Conservation (phyloP, 1,140 invertebrate species). For the Hyles vespertilio region DNA sequence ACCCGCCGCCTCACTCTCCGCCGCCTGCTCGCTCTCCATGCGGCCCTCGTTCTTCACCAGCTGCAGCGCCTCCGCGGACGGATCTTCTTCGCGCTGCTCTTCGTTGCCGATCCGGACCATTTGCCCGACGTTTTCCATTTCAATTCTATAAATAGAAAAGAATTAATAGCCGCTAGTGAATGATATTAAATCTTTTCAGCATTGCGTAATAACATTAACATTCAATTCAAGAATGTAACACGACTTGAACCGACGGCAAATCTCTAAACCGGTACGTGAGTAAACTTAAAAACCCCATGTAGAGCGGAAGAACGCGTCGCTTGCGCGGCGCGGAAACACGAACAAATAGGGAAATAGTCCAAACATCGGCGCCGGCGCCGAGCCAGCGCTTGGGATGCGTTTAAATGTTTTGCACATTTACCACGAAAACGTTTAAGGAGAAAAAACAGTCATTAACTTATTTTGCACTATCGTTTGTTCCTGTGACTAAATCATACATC, state of each 20-base stretch:
- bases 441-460: no score
- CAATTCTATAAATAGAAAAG: constrained; percentile 20
- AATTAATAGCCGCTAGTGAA: background rate
- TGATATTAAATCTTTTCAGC: no score
- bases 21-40: constrained; percentile 20
- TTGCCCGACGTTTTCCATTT: constrained; percentile 47
- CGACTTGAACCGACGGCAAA: no score
- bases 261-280: background rate
- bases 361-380: constrained; percentile 45
- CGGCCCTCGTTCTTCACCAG: constrained; percentile 55
- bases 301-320: constrained; percentile 40
- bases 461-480: no score
- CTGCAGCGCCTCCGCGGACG: constrained; percentile 42
- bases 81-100: constrained; percentile 34
- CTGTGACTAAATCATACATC: no score
- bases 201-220: no score
- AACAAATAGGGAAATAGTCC: constrained; percentile 41
- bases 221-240: no score
- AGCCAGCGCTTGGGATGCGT: background rate
- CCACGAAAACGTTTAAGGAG: no score
- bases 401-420: no score
- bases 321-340: constrained; percentile 35
- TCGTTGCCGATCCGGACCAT: constrained; percentile 31
- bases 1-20: constrained; percentile 9
- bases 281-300: constrained; percentile 11